phyloP scores from a whole-genome alignment of 2,888 invertebrate genomes.

The Caenorhabditis sp. region DNA sequence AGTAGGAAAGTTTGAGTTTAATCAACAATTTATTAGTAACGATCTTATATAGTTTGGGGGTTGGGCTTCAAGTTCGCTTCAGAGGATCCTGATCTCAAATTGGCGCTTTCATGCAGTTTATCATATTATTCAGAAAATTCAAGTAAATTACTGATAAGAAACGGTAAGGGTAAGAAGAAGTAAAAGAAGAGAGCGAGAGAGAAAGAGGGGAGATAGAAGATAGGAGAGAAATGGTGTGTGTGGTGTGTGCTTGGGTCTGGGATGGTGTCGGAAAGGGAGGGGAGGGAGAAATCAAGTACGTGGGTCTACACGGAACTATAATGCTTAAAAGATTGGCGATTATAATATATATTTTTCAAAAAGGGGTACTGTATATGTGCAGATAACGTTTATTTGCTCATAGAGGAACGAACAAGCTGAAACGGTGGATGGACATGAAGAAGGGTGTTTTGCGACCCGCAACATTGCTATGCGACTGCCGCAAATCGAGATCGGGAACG shows the following conservation, averaged over 20 bases:
- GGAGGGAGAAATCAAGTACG: slow-evolving; percentile 2
- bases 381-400: slow-evolving; percentile 62
- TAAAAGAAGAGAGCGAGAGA: no score
- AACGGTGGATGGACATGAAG: slow-evolving; percentile 30
- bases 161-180: no score
- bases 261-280: slow-evolving; percentile 14
- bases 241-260: slow-evolving; percentile 10
- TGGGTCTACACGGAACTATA: slow-evolving; percentile 59
- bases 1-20: no score
- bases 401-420: slow-evolving; percentile 18
- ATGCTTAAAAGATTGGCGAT: no score
- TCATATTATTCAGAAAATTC: no score
- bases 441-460: slow-evolving; percentile 59
- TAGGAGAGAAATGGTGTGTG: slow-evolving; percentile 4
- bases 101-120: slow-evolving; percentile 44
- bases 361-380: slow-evolving; percentile 62
- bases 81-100: slow-evolving; percentile 40
- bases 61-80: slow-evolving; percentile 30
- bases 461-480: slow-evolving; percentile 59
- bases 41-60: slow-evolving; percentile 28
- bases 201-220: no score
- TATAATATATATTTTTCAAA: no score
- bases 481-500: slow-evolving; percentile 57
- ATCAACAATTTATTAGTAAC: slow-evolving; percentile 60
- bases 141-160: slow-evolving; percentile 22